A percentile compares a stretch with the other conserved stretches of the same genome.
phyloP scores from a whole-genome alignment of 2,113 vertebrate genomes.

The Sorex fumeus region DNA sequence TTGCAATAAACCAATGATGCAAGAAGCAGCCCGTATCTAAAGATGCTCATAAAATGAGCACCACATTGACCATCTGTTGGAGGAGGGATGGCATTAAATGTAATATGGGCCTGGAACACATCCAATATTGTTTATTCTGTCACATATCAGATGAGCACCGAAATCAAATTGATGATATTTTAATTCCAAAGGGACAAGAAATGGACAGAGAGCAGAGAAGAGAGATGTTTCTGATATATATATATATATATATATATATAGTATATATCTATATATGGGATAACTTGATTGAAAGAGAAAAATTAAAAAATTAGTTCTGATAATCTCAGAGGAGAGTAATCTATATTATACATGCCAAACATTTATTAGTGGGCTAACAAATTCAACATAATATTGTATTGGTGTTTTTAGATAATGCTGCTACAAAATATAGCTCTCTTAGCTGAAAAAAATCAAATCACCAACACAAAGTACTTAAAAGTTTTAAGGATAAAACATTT shows the following conservation, averaged over 20 bases:
- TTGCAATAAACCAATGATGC: conserved; percentile 77
- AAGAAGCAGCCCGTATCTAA: conserved; percentile 68
- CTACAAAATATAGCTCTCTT: conserved; percentile 28
- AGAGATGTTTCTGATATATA: neutral
- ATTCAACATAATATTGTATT: neutral
- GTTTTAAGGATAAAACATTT: neutral
- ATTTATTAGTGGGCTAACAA: conserved; percentile 1
- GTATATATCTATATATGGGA: conserved; percentile 35
- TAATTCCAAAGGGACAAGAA: conserved; percentile 61
- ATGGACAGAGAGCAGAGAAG: conserved; percentile 1
- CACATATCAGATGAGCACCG: conserved; percentile 80
- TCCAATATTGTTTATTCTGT: conserved; percentile 87
- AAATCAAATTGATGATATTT: conserved; percentile 80
- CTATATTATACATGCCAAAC: neutral
- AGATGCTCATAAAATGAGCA: conserved; percentile 79
- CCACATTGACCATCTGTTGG: conserved; percentile 86
- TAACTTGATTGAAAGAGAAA: conserved; percentile 31
- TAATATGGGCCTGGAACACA: conserved; percentile 81
- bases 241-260: conserved; percentile 43
- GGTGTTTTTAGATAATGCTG: conserved; percentile 29
- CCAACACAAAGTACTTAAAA: conserved; percentile 43
- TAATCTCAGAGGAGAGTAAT: conserved; percentile 17
- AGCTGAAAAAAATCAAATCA: conserved; percentile 21
- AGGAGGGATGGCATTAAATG: conserved; percentile 79
- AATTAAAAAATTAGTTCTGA: neutral